A percentile compares a stretch with the other conserved stretches of the same genome.
phyloP scores from a whole-genome alignment of 2,113 vertebrate genomes.

The Butorides virescens region DNA sequence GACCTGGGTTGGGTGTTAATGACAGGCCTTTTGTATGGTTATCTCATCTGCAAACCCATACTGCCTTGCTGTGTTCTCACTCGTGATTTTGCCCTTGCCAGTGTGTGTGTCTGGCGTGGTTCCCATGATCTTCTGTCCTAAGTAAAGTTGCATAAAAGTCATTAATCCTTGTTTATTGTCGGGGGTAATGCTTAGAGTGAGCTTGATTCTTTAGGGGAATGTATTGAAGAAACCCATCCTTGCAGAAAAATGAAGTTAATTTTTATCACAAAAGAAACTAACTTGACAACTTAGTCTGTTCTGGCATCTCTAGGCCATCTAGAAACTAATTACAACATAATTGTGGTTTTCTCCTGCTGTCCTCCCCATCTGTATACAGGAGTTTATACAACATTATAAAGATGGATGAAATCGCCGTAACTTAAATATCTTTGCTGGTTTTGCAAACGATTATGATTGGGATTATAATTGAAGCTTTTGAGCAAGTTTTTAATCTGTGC shows the following conservation, averaged over 20 bases:
- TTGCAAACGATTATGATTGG: neutral
- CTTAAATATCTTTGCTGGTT: neutral
- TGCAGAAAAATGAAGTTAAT: slow-evolving; percentile 27
- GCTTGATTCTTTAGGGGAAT: neutral
- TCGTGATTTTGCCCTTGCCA: neutral
- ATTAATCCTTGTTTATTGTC: slow-evolving; percentile 15
- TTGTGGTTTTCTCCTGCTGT: neutral
- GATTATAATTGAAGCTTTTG: neutral
- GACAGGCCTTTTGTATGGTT: neutral
- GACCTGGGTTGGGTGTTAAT: neutral
- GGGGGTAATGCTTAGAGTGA: neutral
- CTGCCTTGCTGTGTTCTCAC: neutral
- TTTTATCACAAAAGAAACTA: neutral
- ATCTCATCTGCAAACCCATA: neutral
- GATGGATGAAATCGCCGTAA: neutral
- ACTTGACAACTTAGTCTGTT: neutral
- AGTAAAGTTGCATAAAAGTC: neutral
- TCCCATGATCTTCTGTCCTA: neutral
- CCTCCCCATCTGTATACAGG: neutral
- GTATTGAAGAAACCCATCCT: neutral
- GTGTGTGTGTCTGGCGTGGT: neutral
- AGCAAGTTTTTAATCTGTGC: neutral
- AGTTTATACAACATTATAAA: neutral
- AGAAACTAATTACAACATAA: neutral
- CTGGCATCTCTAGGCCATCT: neutral